A percentile compares a stretch with the other conserved stretches of the same genome.
Evolutionary conservation across 2,113 vertebrate species (phyloP).

Genomic region (Tonatia bakeri): DNA sequence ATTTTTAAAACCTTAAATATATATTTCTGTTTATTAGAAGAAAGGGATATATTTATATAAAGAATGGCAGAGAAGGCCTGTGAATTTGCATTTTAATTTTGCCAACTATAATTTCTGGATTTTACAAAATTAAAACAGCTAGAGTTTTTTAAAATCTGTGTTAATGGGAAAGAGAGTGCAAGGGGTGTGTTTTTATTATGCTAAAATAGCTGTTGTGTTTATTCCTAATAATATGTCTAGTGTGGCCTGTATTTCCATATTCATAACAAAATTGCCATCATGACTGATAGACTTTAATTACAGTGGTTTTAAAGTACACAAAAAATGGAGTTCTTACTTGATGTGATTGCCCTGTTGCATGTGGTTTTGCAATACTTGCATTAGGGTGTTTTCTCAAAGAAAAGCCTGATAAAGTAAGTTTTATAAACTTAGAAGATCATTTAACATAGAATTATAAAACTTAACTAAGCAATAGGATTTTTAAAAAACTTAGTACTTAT

Average conservation of each 20-base stretch:
- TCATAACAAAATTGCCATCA: not conserved
- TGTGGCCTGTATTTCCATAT: not conserved
- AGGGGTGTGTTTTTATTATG: not conserved
- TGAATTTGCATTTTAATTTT: not conserved
- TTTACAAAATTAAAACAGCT: not conserved
- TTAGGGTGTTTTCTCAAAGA: not conserved
- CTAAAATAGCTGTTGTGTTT: not conserved
- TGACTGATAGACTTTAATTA: not conserved
- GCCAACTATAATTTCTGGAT: not conserved
- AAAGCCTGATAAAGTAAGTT: not conserved
- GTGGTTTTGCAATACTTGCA: not conserved
- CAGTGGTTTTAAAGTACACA: not conserved
- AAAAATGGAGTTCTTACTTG: not conserved
- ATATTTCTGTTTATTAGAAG: slow-evolving; percentile 29
- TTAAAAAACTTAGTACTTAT: not conserved
- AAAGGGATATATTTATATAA: not conserved
- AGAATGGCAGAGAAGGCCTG: not conserved
- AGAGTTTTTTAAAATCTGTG: slow-evolving; percentile 6
- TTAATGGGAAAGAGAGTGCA: not conserved
- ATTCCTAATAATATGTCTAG: not conserved
- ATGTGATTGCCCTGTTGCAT: not conserved
- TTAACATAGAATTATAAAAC: slow-evolving; percentile 4
- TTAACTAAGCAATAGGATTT: not conserved
- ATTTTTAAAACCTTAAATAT: not conserved
- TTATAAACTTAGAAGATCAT: not conserved